phyloP scores from a whole-genome alignment of 2,113 vertebrate genomes.

The Rhinopomastus cyanomelas region DNA sequence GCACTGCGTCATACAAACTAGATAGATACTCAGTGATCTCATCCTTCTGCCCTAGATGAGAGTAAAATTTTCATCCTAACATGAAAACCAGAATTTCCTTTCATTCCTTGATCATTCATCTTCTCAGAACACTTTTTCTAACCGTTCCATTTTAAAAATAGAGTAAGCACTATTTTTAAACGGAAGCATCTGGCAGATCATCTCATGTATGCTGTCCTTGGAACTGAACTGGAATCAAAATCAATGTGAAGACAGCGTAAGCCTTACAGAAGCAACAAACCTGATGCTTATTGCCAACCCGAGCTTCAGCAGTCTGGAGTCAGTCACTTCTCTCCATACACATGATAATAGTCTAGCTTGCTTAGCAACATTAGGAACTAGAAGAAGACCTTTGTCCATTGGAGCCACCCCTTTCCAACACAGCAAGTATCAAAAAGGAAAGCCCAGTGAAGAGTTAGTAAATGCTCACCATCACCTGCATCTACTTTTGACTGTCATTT shows the following conservation, averaged over 20 bases:
- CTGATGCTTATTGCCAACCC: neutral
- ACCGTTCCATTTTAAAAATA: neutral
- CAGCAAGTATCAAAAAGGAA: neutral
- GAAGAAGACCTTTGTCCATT: neutral
- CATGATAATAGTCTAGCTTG: neutral
- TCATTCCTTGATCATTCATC: neutral
- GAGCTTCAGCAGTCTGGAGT: neutral
- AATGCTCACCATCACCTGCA: neutral
- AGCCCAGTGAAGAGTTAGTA: neutral
- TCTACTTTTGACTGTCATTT: slow-evolving; percentile 77
- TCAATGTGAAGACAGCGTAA: neutral
- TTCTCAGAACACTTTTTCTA: neutral
- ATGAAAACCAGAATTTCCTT: neutral
- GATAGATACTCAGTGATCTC: neutral
- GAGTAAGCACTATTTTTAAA: too few relatives aligned
- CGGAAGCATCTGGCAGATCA: neutral
- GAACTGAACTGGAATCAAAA: neutral
- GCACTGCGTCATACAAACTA: neutral
- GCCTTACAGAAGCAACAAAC: neutral
- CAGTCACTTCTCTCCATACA: neutral
- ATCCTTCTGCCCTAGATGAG: neutral
- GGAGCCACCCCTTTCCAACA: neutral
- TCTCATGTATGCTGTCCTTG: neutral
- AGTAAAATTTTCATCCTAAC: neutral
- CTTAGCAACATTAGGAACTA: neutral